Evolutionary conservation across 2,888 invertebrate species (phyloP).

Genomic region (Ashinkailepas kermadecensis): DNA sequence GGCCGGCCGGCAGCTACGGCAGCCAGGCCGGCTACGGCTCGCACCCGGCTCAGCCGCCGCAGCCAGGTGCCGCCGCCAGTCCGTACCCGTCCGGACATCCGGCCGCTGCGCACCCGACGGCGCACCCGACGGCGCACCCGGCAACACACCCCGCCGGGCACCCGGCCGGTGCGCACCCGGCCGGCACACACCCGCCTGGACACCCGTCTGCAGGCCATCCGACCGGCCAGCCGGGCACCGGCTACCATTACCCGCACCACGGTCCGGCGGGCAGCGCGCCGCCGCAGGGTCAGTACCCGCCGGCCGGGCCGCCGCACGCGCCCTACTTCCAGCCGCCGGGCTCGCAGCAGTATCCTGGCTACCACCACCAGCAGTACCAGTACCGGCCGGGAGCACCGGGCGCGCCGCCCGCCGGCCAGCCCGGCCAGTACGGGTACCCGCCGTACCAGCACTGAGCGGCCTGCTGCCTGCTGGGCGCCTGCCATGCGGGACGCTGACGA

Average conservation of each 20-base stretch:
- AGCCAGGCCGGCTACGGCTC: not conserved
- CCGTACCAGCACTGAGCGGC: slow-evolving; percentile 12
- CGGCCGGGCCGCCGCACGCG: slow-evolving; percentile 13
- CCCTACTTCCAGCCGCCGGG: not conserved
- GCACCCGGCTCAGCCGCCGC: not conserved
- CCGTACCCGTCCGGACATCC: not conserved
- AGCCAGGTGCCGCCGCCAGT: not conserved
- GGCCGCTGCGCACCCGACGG: not conserved
- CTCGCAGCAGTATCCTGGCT: not conserved
- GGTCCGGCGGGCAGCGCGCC: not conserved
- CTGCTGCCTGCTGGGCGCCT: no score
- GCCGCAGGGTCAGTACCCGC: slow-evolving; percentile 20
- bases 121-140: not conserved
- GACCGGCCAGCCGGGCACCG: not conserved
- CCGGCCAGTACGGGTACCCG: slow-evolving; percentile 15
- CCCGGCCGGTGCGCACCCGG: not conserved
- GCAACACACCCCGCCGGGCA: not conserved
- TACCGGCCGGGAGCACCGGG: slow-evolving; percentile 7
- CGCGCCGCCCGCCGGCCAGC: slow-evolving; percentile 16
- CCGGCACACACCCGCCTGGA: not conserved
- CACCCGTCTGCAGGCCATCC: not conserved
- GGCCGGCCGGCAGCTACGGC: slow-evolving; percentile 11
- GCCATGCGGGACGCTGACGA: no score
- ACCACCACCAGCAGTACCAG: slow-evolving; percentile 22
- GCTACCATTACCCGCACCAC: slow-evolving; percentile 3